A percentile compares a stretch with the other conserved stretches of the same genome.
phyloP scores from a whole-genome alignment of 2,113 vertebrate species.

The Xiphophorus couchianus region DNA sequence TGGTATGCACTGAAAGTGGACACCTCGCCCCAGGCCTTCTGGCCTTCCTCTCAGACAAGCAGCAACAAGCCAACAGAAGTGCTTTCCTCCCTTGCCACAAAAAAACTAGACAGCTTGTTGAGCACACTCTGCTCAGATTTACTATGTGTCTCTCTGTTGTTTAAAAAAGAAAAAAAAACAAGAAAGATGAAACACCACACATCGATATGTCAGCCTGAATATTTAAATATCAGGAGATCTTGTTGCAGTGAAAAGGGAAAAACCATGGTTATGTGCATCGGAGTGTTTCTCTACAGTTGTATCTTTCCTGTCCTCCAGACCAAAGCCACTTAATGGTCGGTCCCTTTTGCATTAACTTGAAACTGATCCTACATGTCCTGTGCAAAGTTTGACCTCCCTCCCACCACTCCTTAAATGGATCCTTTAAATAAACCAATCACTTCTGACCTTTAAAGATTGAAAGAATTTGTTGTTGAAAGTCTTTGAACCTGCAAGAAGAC shows the following conservation, averaged over 20 bases:
- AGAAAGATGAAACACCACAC: constrained; percentile 57
- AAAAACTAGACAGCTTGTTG: constrained; percentile 65
- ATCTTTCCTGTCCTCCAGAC: constrained; percentile 60
- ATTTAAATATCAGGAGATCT: constrained; percentile 33
- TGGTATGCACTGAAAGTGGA: constrained; percentile 83
- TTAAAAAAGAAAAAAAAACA: constrained; percentile 46
- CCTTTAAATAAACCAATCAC: constrained; percentile 44
- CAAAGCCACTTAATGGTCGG: constrained; percentile 59
- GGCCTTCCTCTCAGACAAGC: constrained; percentile 77
- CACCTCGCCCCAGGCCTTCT: constrained; percentile 77
- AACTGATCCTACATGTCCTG: constrained; percentile 72
- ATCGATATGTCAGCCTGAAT: constrained; percentile 35
- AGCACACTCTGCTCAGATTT: constrained; percentile 26
- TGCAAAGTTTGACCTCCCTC: constrained; percentile 64
- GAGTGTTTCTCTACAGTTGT: constrained; percentile 31
- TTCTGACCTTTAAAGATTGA: constrained; percentile 48
- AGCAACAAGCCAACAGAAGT: constrained; percentile 70
- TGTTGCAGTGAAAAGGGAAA: constrained; percentile 56
- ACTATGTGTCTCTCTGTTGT: constrained; percentile 47
- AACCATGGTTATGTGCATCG: constrained; percentile 55
- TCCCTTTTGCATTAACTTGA: constrained; percentile 66
- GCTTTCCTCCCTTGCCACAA: constrained; percentile 38
- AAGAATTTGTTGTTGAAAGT: constrained; percentile 45
- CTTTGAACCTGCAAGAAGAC: constrained; percentile 48
- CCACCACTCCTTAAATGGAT: constrained; percentile 38